Evolutionary conservation across 2,888 invertebrate species (phyloP).

Genomic region (Agrochola circellaris): DNA sequence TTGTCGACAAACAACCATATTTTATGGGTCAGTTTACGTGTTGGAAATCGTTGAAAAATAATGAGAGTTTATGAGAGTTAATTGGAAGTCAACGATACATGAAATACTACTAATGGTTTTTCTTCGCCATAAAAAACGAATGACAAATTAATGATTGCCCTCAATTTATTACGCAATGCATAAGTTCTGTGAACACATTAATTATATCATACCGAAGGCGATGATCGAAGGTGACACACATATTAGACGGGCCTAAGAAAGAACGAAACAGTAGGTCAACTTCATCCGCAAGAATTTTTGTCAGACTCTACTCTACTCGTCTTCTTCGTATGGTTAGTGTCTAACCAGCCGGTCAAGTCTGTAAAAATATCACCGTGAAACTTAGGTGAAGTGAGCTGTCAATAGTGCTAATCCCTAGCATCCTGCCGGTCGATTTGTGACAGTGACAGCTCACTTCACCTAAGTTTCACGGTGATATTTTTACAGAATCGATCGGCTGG

Average conservation of each 20-base stretch:
- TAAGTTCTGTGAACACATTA: conserved; percentile 9
- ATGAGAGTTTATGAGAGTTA: conserved; percentile 1
- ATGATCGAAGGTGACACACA: conserved; percentile 50
- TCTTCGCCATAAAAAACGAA: background rate
- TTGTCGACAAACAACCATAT: conserved; percentile 41
- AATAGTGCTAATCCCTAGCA: no score
- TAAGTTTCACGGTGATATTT: no score
- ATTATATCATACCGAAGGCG: conserved; percentile 38
- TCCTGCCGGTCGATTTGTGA: no score
- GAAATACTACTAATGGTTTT: background rate
- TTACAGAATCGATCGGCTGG: no score
- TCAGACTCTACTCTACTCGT: no score
- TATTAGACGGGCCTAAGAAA: background rate
- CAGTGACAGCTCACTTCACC: no score
- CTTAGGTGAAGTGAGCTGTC: no score
- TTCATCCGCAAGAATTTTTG: background rate
- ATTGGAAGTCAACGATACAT: background rate
- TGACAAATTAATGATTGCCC: background rate
- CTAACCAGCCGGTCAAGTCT: no score
- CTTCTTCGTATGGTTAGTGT: no score
- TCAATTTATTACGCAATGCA: conserved; percentile 12
- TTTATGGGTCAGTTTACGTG: conserved; percentile 47
- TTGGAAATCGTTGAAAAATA: conserved; percentile 24
- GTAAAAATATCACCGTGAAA: no score
- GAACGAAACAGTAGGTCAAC: background rate